phyloP scores from a whole-genome alignment of 2,797 vertebrate genomes.

The Lycodopsis pacificus region DNA sequence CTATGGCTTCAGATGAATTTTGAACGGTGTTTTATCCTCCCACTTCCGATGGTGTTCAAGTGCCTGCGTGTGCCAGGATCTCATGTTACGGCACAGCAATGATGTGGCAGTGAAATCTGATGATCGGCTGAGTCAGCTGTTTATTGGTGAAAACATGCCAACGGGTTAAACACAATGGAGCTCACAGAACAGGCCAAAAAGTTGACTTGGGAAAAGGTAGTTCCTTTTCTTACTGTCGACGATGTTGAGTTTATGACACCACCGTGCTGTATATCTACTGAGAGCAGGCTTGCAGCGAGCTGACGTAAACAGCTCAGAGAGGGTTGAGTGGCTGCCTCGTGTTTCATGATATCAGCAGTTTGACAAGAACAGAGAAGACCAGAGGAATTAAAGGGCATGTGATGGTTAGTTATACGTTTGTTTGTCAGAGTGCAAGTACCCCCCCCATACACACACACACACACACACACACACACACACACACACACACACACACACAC shows the following conservation, averaged over 20 bases:
- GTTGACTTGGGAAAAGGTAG: slow-evolving; percentile 16
- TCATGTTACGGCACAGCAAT: slow-evolving; percentile 5
- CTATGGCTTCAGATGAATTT: slow-evolving; percentile 57
- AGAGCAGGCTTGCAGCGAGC: slow-evolving; percentile 38
- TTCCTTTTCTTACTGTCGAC: slow-evolving; percentile 12
- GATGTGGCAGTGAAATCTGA: slow-evolving; percentile 20
- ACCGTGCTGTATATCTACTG: slow-evolving; percentile 34
- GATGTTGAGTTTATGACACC: slow-evolving; percentile 34
- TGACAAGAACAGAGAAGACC: slow-evolving; percentile 48
- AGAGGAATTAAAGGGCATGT: slow-evolving; percentile 47
- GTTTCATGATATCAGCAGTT: slow-evolving; percentile 55
- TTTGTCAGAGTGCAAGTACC: slow-evolving; percentile 46
- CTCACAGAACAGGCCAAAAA: slow-evolving; percentile 8
- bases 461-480: slow-evolving; percentile 9
- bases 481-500: background rate
- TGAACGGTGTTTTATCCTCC: slow-evolving; percentile 53
- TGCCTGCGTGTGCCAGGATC: slow-evolving; percentile 19
- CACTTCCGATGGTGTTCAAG: slow-evolving; percentile 46
- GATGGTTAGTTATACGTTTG: slow-evolving; percentile 54
- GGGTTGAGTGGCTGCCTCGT: slow-evolving; percentile 12
- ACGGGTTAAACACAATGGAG: slow-evolving; percentile 9
- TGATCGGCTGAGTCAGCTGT: slow-evolving; percentile 19
- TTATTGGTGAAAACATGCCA: slow-evolving; percentile 28
- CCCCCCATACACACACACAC: background rate
- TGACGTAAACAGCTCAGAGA: slow-evolving; percentile 35